Conservation (phyloP, 2,113 vertebrate species). For the Protomyctophum bolini region DNA sequence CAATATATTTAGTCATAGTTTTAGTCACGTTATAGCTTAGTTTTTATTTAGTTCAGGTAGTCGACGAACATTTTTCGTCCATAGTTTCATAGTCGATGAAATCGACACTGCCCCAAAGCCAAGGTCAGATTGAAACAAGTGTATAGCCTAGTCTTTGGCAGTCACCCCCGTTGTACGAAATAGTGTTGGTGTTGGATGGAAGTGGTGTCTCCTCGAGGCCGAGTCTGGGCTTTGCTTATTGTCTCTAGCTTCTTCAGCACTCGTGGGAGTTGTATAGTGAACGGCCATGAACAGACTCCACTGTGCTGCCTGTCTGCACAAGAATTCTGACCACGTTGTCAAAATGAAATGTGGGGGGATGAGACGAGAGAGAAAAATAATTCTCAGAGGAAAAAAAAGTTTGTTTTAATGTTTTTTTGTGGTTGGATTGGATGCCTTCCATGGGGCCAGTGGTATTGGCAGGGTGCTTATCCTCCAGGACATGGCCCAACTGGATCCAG, state of each 20-base stretch:
- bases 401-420: constrained; percentile 18
- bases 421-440: constrained; percentile 37
- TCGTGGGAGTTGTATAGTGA: constrained; percentile 52
- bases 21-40: too few relatives aligned
- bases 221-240: constrained; percentile 36
- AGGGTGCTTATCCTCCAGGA: constrained; percentile 30
- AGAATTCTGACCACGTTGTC: constrained; percentile 60
- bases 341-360: constrained; percentile 37
- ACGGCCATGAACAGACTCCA: constrained; percentile 51
- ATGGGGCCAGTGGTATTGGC: constrained; percentile 28
- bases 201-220: constrained; percentile 14
- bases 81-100: too few relatives aligned
- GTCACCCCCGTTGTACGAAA: constrained; percentile 20
- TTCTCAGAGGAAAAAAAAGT: constrained; percentile 45
- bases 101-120: too few relatives aligned
- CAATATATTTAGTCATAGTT: too few relatives aligned
- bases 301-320: constrained; percentile 42
- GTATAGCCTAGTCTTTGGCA: background rate
- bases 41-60: too few relatives aligned
- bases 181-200: constrained; percentile 46
- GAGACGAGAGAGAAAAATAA: constrained; percentile 2
- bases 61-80: too few relatives aligned
- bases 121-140: background rate
- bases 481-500: constrained; percentile 17
- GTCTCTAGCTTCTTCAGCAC: constrained; percentile 32